These are phyloP conservation scores for Mesorhabditis spiculigera DNA, from an alignment of 2,888 invertebrate species.

Conservation along the genomic window DNA sequence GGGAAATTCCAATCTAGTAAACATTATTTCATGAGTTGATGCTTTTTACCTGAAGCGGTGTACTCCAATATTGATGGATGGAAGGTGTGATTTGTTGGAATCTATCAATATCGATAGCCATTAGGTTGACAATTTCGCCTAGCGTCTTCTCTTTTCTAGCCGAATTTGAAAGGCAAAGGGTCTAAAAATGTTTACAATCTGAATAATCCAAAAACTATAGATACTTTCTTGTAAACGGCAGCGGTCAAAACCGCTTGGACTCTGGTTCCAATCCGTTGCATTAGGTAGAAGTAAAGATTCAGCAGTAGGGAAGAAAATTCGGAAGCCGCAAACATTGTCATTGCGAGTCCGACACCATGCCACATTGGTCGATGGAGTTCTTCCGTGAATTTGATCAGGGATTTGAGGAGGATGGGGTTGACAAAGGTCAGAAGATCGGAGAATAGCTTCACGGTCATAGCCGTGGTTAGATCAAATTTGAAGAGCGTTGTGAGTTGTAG, in stretches of 20 bases:
- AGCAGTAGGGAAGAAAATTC: slow-evolving; percentile 52
- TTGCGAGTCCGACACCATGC: slow-evolving; percentile 51
- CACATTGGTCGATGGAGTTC: slow-evolving; percentile 47
- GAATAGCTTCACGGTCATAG: slow-evolving; percentile 46
- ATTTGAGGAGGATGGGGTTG: slow-evolving; percentile 49
- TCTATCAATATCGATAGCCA: slow-evolving; percentile 64
- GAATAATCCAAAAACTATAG: no score
- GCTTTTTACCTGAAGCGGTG: slow-evolving; percentile 42
- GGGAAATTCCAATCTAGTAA: slow-evolving; percentile 34
- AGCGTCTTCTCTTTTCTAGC: slow-evolving; percentile 63
- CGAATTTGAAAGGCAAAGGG: slow-evolving; percentile 61
- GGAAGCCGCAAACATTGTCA: slow-evolving; percentile 47
- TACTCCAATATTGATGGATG: slow-evolving; percentile 56
- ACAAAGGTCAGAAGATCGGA: slow-evolving; percentile 50
- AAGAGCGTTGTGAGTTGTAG: slow-evolving; percentile 45
- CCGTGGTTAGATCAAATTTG: slow-evolving; percentile 49
- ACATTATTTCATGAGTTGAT: no score
- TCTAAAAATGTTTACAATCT: slow-evolving; percentile 20
- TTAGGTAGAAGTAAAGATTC: slow-evolving; percentile 54
- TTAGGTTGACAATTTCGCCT: slow-evolving; percentile 65
- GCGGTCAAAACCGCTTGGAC: slow-evolving; percentile 52
- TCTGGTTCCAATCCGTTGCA: slow-evolving; percentile 55
- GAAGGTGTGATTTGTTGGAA: slow-evolving; percentile 59
- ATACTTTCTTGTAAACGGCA: slow-evolving; percentile 59
- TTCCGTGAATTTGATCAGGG: slow-evolving; percentile 51